A percentile compares a stretch with the other conserved stretches of the same genome.
Evolutionary conservation across 2,888 invertebrate genomes (phyloP).

Genomic region (Drosophila atroscutellata): DNA sequence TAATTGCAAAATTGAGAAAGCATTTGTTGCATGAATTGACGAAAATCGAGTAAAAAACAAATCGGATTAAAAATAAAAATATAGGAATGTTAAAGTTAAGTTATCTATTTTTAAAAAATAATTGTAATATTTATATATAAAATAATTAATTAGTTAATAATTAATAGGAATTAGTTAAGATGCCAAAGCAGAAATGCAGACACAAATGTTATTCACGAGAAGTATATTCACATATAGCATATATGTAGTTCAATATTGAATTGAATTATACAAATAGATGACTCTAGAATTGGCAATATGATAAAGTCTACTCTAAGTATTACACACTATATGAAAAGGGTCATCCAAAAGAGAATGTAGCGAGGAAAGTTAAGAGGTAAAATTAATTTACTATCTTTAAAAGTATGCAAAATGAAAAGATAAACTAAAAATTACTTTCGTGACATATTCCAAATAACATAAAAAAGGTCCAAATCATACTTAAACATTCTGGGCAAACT

Average conservation of each 20-base stretch:
- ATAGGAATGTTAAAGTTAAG: no score
- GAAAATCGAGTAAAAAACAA: accelerated
- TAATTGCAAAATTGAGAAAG: not conserved
- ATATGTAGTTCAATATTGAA: not conserved
- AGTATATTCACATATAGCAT: not conserved
- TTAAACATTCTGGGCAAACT: not conserved
- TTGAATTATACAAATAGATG: not conserved
- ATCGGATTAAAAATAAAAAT: not conserved
- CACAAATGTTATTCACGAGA: accelerated
- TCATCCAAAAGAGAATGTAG: not conserved
- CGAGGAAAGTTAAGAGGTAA: not conserved
- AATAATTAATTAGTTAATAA: no score
- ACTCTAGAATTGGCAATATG: not conserved
- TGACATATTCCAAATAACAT: not conserved
- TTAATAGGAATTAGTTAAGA: no score
- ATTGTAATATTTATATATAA: no score
- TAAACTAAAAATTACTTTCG: not conserved
- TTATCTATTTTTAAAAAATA: no score
- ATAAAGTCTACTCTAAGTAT: not conserved
- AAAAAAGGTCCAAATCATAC: no score
- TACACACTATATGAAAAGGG: not conserved
- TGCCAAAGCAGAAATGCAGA: no score
- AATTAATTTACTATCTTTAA: not conserved
- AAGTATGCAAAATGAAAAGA: not conserved
- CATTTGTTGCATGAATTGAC: not conserved